phyloP scores from a whole-genome alignment of 2,888 invertebrate genomes.

The Pseudeuparius sepicola region DNA sequence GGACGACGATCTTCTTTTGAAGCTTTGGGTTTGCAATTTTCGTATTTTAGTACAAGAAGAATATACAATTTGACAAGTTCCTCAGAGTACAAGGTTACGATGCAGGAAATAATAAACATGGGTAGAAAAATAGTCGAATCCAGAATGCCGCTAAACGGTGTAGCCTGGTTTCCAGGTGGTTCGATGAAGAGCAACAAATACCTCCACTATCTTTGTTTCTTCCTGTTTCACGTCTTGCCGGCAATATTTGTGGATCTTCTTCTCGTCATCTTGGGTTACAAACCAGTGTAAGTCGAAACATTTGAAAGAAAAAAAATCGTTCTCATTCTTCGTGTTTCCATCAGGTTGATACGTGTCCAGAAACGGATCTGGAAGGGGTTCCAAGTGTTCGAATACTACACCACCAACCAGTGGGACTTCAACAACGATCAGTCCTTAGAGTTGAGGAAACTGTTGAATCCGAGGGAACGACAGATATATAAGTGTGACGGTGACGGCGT shows the following conservation, averaged over 20 bases:
- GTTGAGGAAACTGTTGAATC: constrained; percentile 51
- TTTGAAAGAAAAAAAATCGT: too few relatives aligned
- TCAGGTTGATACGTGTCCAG: too few relatives aligned
- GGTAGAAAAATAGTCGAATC: constrained; percentile 60
- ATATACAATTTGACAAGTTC: constrained; percentile 72
- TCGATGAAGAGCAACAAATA: constrained; percentile 73
- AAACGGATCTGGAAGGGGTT: constrained; percentile 76
- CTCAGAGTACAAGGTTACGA: constrained; percentile 70
- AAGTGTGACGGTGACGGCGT: constrained; percentile 62
- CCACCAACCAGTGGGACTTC: constrained; percentile 87
- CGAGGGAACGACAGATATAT: constrained; percentile 53
- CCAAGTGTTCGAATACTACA: constrained; percentile 85
- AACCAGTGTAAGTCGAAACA: constrained; percentile 80
- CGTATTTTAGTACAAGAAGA: too few relatives aligned
- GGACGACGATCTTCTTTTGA: too few relatives aligned
- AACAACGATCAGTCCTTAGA: constrained; percentile 55
- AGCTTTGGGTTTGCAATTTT: too few relatives aligned
- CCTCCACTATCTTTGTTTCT: constrained; percentile 69
- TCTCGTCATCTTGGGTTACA: constrained; percentile 70
- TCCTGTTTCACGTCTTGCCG: constrained; percentile 85
- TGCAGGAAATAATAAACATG: constrained; percentile 79
- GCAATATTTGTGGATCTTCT: constrained; percentile 76
- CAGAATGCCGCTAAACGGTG: constrained; percentile 76
- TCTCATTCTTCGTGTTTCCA: too few relatives aligned
- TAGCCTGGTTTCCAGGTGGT: constrained; percentile 76